Percentiles rank a stretch among this genome's conserved stretches.
These are phyloP conservation scores for Sorex maritimensis DNA, from an alignment of 2,797 vertebrate species.

Conservation along the genomic window DNA sequence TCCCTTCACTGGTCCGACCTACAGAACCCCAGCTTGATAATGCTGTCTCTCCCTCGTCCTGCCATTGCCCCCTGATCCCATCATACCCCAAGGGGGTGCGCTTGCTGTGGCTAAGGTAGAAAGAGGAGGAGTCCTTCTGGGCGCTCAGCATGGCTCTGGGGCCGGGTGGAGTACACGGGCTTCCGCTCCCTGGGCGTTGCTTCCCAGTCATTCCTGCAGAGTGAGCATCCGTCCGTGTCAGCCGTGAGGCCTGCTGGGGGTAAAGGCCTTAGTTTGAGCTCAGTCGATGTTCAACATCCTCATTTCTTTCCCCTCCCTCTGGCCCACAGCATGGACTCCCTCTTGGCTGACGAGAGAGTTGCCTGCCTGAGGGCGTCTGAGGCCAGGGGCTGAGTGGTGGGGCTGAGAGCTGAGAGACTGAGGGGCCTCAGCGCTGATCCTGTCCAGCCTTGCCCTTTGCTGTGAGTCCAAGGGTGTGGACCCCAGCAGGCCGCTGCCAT, in stretches of 20 bases:
- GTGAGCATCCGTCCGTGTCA: too few species aligned
- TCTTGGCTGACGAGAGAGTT: slow-evolving; percentile 3
- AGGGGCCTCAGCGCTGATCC: background rate
- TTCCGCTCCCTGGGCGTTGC: too few species aligned
- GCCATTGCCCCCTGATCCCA: too few species aligned
- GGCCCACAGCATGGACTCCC: background rate
- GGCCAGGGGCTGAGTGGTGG: background rate
- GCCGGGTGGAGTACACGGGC: too few species aligned
- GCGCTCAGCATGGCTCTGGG: too few species aligned
- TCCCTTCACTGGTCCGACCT: background rate
- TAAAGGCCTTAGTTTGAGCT: background rate
- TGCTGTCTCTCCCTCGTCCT: background rate
- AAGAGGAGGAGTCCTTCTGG: background rate
- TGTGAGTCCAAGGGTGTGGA: too few species aligned
- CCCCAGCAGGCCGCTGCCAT: background rate
- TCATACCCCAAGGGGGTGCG: background rate
- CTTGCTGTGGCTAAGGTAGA: background rate
- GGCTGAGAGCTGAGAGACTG: background rate
- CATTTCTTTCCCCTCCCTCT: background rate
- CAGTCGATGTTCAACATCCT: background rate
- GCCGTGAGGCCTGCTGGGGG: background rate
- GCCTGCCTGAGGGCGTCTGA: background rate
- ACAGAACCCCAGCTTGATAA: background rate
- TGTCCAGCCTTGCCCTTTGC: background rate
- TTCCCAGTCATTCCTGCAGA: too few species aligned